phyloP scores from a whole-genome alignment of 2,888 invertebrate genomes.

The Drosophila sordidula region DNA sequence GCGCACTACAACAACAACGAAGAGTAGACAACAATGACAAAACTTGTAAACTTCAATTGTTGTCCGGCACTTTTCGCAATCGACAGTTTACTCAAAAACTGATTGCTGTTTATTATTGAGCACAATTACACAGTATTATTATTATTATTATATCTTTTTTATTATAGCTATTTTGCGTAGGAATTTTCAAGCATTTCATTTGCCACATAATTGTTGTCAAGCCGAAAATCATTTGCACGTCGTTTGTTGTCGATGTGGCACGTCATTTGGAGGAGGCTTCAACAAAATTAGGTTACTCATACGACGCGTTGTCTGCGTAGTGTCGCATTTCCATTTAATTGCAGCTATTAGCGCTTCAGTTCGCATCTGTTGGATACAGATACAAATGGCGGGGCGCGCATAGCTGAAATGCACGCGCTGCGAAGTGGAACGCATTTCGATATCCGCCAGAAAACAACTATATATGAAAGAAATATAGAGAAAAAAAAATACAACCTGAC shows the following conservation, averaged over 20 bases:
- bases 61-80: slow-evolving; percentile 55
- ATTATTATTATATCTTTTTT: slow-evolving; percentile 19
- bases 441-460: slow-evolving; percentile 76
- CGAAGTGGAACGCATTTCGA: slow-evolving; percentile 84
- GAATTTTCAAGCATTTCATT: slow-evolving; percentile 29
- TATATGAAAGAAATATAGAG: not conserved
- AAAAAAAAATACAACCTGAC: slow-evolving; percentile 5
- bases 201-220: slow-evolving; percentile 12
- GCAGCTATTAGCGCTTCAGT: slow-evolving; percentile 36
- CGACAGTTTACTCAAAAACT: slow-evolving; percentile 36
- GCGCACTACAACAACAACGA: slow-evolving; percentile 34
- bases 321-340: slow-evolving; percentile 43
- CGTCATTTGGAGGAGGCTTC: slow-evolving; percentile 1
- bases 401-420: slow-evolving; percentile 81
- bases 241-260: slow-evolving; percentile 23
- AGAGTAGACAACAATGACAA: slow-evolving; percentile 16
- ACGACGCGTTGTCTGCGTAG: slow-evolving; percentile 35
- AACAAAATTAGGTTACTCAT: slow-evolving; percentile 54
- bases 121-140: slow-evolving; percentile 46
- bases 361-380: slow-evolving; percentile 39
- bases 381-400: slow-evolving; percentile 35
- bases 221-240: slow-evolving; percentile 45
- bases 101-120: slow-evolving; percentile 61
- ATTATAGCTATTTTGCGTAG: slow-evolving; percentile 18
- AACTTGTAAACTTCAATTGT: slow-evolving; percentile 43